These are phyloP conservation scores for Columba janthina DNA, from an alignment of 2,113 vertebrate genomes.

Conservation along the genomic window DNA sequence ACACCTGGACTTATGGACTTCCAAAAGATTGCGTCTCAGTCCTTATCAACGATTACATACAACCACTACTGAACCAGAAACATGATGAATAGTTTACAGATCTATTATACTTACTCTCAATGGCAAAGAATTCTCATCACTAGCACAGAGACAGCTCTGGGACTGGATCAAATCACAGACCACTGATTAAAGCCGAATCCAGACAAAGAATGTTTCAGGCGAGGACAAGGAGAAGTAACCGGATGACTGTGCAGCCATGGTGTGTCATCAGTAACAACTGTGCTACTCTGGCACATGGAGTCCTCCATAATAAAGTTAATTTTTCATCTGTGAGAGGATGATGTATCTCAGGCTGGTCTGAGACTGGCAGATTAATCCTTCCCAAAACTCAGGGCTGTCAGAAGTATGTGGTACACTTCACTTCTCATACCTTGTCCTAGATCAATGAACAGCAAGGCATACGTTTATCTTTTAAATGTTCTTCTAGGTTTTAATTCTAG, in stretches of 20 bases:
- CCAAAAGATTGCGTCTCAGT: not conserved
- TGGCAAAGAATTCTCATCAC: not conserved
- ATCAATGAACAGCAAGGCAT: not conserved
- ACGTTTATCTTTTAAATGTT: not conserved
- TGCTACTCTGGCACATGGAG: not conserved
- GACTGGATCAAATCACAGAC: not conserved
- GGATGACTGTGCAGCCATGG: not conserved
- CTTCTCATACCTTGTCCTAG: not conserved
- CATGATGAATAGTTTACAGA: not conserved
- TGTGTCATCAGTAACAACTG: not conserved
- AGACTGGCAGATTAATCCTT: not conserved
- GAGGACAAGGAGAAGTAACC: not conserved
- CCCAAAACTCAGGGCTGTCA: not conserved
- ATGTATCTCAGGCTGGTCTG: not conserved
- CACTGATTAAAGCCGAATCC: not conserved
- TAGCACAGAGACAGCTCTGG: not conserved
- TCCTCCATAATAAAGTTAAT: not conserved
- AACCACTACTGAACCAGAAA: not conserved
- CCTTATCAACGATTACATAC: not conserved
- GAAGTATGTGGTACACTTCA: not conserved
- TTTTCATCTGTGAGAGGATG: not conserved
- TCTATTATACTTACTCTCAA: fast-evolving
- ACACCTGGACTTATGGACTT: not conserved
- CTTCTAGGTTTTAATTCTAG: not conserved
- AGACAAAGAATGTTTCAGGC: not conserved